A percentile compares a stretch with the other conserved stretches of the same genome.
Evolutionary conservation across 2,113 vertebrate genomes (phyloP).

Genomic region (Scopus umbretta): DNA sequence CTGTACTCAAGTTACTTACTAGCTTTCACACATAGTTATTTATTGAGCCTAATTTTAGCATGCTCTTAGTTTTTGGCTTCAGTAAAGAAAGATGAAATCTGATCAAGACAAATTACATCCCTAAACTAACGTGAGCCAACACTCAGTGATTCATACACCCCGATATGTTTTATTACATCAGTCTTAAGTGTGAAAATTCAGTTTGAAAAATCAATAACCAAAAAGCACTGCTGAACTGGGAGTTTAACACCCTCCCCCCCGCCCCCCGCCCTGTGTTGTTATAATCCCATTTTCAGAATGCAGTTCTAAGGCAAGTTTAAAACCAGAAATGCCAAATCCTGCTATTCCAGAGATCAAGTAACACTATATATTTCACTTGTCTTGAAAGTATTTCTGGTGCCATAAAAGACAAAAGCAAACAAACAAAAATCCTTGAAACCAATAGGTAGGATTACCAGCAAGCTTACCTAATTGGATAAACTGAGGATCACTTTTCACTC

Average conservation of each 20-base stretch:
- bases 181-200: not conserved
- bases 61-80: not conserved
- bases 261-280: not conserved
- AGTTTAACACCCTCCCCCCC: not conserved
- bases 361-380: not conserved
- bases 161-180: not conserved
- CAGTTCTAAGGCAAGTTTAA: not conserved
- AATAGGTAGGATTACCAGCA: not conserved
- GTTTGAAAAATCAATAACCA: not conserved
- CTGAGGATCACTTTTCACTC: conserved; percentile 90
- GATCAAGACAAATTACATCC: not conserved
- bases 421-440: not conserved
- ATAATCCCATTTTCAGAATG: not conserved
- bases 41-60: not conserved
- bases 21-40: not conserved
- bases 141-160: not conserved
- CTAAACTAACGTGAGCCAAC: not conserved
- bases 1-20: not conserved
- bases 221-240: not conserved
- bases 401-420: not conserved
- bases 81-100: not conserved
- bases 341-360: not conserved
- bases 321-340: not conserved
- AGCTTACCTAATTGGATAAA: conserved; percentile 91
- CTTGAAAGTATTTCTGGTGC: not conserved